A percentile compares a stretch with the other conserved stretches of the same genome.
These are phyloP conservation scores for Podiceps cristatus DNA, from an alignment of 2,113 vertebrate species.

Conservation along the genomic window DNA sequence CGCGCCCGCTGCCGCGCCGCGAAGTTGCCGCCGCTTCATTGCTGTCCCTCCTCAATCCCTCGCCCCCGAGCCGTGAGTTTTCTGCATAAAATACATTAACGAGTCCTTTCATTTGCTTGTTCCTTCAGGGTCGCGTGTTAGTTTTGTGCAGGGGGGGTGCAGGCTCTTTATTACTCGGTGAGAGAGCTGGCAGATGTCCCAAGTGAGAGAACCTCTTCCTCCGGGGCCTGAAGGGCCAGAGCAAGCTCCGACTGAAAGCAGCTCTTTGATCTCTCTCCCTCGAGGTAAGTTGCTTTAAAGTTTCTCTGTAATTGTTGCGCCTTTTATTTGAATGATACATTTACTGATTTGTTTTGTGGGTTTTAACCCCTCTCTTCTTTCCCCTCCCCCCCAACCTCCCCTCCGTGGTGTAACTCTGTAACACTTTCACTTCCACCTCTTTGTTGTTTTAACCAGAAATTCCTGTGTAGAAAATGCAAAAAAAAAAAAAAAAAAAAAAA, in stretches of 20 bases:
- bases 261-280: conserved; percentile 77
- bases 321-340: not conserved
- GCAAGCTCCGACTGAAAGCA: conserved; percentile 77
- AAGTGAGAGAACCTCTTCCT: conserved; percentile 83
- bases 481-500: not conserved
- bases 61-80: conserved; percentile 19
- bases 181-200: conserved; percentile 92
- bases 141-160: conserved; percentile 55
- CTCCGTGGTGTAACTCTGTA: not conserved
- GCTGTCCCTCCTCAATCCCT: not conserved
- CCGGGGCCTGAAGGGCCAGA: conserved; percentile 85
- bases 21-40: not conserved
- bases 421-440: not conserved
- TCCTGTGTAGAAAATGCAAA: not conserved
- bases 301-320: conserved; percentile 24
- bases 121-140: conserved; percentile 77
- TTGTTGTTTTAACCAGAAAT: not conserved
- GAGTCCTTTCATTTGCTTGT: conserved; percentile 50
- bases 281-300: conserved; percentile 81
- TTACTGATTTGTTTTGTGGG: not conserved
- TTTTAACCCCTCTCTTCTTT: not conserved
- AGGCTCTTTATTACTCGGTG: conserved; percentile 33
- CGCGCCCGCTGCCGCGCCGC: not conserved
- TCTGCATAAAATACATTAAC: conserved; percentile 25
- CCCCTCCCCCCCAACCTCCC: not conserved